Conservation (phyloP, 1,140 invertebrate species). For the Bradynema listronoti region DNA sequence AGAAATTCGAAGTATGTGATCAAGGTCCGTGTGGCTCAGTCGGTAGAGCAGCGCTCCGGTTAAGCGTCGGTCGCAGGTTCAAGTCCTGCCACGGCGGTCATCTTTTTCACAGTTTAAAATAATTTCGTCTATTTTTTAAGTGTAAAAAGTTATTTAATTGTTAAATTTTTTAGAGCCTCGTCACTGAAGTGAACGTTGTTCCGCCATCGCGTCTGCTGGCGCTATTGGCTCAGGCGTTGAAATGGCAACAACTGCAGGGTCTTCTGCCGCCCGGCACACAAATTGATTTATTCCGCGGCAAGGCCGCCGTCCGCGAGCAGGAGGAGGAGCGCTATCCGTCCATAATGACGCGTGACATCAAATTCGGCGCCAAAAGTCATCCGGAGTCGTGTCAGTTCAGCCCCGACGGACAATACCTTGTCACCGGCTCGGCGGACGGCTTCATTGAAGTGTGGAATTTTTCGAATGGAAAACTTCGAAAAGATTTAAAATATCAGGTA, state of each 20-base stretch:
- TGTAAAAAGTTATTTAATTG: conserved; percentile 6
- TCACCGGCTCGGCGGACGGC: conserved; percentile 76
- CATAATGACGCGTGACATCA: conserved; percentile 43
- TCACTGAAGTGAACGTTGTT: conserved; percentile 95
- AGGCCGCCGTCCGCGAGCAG: conserved; percentile 93
- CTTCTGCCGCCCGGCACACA: conserved; percentile 87
- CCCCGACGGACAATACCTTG: conserved; percentile 93
- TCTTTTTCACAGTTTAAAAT: too few relatives aligned
- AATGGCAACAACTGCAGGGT: conserved; percentile 98
- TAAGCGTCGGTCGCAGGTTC: too few relatives aligned
- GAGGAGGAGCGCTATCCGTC: conserved; percentile 97
- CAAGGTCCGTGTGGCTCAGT: too few relatives aligned
- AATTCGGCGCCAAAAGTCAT: conserved; percentile 59
- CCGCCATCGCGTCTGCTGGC: conserved; percentile 88
- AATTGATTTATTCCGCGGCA: conserved; percentile 97
- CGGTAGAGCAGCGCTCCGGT: too few relatives aligned
- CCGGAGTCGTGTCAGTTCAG: conserved; percentile 79
- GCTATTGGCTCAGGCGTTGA: conserved; percentile 86
- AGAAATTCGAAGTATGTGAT: too few relatives aligned
- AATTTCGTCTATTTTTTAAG: too few relatives aligned
- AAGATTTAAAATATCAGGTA: conserved; percentile 99
- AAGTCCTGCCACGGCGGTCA: too few relatives aligned
- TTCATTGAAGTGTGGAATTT: conserved; percentile 99
- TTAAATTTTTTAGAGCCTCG: conserved; percentile 64
- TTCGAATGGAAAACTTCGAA: conserved; percentile 95